Percentiles rank a stretch among this genome's conserved stretches.
Conservation (phyloP, 2,113 vertebrate genomes). For the Prietella phreatophila region DNA sequence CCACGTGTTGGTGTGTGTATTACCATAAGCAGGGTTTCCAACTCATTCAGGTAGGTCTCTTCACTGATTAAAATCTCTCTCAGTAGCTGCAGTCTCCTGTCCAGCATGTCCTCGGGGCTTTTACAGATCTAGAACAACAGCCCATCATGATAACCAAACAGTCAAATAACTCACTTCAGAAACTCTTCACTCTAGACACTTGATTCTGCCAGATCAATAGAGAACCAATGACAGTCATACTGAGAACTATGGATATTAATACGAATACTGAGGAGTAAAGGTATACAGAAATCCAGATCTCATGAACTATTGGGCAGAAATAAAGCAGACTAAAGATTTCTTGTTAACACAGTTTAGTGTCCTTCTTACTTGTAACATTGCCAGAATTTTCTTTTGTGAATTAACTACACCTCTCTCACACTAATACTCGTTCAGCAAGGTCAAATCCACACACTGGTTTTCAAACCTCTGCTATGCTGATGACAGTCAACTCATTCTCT, state of each 20-base stretch:
- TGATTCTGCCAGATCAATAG: not conserved
- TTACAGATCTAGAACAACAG: constrained; percentile 52
- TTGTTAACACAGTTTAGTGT: not conserved
- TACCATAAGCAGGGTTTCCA: constrained; percentile 73
- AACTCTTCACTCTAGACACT: not conserved
- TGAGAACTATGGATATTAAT: not conserved
- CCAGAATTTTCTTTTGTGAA: not conserved
- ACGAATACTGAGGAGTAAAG: not conserved
- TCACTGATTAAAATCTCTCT: constrained; percentile 69
- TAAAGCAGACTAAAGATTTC: not conserved
- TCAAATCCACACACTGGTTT: not conserved
- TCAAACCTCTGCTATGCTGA: not conserved
- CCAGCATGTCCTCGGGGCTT: constrained; percentile 62
- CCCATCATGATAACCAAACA: not conserved
- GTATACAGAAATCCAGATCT: not conserved
- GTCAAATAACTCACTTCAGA: not conserved
- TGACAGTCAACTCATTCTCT: not conserved
- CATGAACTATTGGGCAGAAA: not conserved
- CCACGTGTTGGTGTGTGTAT: not conserved
- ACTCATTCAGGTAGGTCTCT: constrained; percentile 71
- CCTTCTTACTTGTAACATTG: not conserved
- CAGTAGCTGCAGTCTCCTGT: constrained; percentile 66
- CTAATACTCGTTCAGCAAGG: not conserved
- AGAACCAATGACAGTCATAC: not conserved
- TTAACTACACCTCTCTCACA: not conserved